These are phyloP conservation scores for Drosophila lacicola DNA, from an alignment of 2,888 invertebrate species.

Conservation along the genomic window DNA sequence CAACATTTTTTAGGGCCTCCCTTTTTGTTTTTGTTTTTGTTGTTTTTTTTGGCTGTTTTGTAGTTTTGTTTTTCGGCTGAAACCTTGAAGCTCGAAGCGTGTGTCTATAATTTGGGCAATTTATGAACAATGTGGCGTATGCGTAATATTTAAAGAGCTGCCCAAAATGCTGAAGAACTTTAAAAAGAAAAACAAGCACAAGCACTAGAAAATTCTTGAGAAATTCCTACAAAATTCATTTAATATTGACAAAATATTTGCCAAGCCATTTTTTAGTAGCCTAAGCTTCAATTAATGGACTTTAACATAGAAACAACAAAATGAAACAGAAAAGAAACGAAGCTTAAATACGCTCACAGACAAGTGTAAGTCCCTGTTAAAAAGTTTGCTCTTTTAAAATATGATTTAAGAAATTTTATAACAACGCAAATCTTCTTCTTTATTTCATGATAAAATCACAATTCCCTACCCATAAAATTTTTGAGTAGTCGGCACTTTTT, in stretches of 20 bases:
- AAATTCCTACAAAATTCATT: conserved; percentile 7
- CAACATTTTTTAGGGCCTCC: conserved; percentile 21
- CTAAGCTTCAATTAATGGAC: not conserved
- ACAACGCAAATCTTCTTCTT: too few species aligned
- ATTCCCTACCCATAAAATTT: too few species aligned
- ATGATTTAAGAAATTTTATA: too few species aligned
- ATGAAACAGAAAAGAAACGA: too few species aligned
- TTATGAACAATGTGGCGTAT: conserved; percentile 58
- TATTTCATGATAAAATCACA: too few species aligned
- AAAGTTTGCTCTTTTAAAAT: too few species aligned
- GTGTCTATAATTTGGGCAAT: conserved; percentile 61
- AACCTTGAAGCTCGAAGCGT: conserved; percentile 22
- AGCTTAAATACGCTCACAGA: not conserved
- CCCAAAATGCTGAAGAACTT: conserved; percentile 11
- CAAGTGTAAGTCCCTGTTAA: too few species aligned
- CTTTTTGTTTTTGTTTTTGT: conserved; percentile 14
- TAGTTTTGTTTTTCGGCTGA: conserved; percentile 23
- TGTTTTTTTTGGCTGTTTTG: conserved; percentile 5
- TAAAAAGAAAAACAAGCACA: not conserved
- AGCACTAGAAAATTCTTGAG: not conserved
- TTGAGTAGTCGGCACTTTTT: too few species aligned
- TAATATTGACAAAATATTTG: conserved; percentile 9
- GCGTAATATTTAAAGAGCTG: conserved; percentile 41
- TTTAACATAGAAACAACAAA: not conserved
- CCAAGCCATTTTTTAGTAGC: not conserved